These are phyloP conservation scores for Tipula vernalis DNA, from an alignment of 2,888 invertebrate genomes.

Conservation along the genomic window DNA sequence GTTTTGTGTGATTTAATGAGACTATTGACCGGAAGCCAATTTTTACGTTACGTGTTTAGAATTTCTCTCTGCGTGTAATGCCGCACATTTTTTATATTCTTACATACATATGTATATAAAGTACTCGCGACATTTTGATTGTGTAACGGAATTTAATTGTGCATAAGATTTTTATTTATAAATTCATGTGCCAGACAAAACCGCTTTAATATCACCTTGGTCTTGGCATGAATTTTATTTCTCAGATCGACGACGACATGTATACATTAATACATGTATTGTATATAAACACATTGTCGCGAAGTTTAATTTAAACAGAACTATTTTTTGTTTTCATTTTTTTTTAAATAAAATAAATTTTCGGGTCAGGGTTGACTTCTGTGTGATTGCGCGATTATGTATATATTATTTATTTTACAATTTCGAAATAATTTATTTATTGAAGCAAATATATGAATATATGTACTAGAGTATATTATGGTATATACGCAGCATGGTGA, in stretches of 20 bases:
- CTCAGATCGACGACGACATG: neutral
- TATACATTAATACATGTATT: neutral
- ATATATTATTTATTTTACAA: neutral
- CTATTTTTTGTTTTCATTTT: neutral
- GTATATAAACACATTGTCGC: neutral
- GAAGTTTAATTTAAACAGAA: neutral
- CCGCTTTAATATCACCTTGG: slow-evolving; percentile 14
- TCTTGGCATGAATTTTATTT: slow-evolving; percentile 16
- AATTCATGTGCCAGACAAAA: neutral
- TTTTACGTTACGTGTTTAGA: neutral
- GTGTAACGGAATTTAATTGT: neutral
- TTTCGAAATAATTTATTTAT: neutral
- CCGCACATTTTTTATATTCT: neutral
- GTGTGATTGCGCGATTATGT: neutral
- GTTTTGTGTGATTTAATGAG: neutral
- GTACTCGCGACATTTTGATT: neutral
- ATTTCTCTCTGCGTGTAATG: neutral
- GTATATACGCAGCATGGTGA: neutral
- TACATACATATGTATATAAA: neutral
- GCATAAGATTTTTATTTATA: neutral
- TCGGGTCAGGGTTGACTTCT: slow-evolving; percentile 10
- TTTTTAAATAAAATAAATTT: neutral
- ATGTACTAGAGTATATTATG: neutral
- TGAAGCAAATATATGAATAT: neutral
- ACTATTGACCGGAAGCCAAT: neutral